Evolutionary conservation across 2,113 vertebrate genomes (phyloP).

Genomic region (Bolborhynchus lineola): DNA sequence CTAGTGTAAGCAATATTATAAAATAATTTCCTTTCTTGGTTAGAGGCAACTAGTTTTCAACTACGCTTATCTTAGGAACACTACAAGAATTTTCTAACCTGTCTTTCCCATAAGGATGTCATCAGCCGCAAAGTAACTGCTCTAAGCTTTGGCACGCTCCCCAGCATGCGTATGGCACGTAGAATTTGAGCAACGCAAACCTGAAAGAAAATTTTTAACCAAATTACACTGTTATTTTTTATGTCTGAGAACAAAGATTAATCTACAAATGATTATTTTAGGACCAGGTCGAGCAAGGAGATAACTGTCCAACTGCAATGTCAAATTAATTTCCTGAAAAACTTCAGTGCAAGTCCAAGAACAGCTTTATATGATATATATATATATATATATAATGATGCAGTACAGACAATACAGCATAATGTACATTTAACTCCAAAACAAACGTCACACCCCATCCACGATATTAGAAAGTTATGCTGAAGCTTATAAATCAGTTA

Average conservation of each 20-base stretch:
- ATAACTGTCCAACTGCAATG: background rate
- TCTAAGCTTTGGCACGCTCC: conserved; percentile 80
- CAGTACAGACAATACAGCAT: background rate
- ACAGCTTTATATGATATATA: background rate
- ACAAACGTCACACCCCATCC: background rate
- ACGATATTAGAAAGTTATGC: background rate
- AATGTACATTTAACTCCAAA: background rate
- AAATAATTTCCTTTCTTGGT: background rate
- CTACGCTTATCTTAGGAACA: background rate
- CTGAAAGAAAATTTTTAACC: conserved; percentile 69
- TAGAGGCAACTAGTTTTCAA: background rate
- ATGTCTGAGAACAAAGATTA: background rate
- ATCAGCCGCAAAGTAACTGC: conserved; percentile 85
- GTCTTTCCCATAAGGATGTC: conserved; percentile 90
- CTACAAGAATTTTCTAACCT: conserved; percentile 75
- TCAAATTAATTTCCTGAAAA: background rate
- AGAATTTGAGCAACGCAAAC: conserved; percentile 89
- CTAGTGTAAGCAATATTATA: background rate
- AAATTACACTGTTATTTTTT: background rate
- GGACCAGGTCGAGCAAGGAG: background rate
- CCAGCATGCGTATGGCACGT: conserved; percentile 82
- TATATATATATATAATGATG: background rate
- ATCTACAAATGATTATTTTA: background rate
- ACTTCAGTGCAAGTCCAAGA: background rate
- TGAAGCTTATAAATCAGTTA: background rate